A percentile compares a stretch with the other conserved stretches of the same genome.
Conservation (phyloP, 2,113 vertebrate genomes). For the Scatophagus argus region DNA sequence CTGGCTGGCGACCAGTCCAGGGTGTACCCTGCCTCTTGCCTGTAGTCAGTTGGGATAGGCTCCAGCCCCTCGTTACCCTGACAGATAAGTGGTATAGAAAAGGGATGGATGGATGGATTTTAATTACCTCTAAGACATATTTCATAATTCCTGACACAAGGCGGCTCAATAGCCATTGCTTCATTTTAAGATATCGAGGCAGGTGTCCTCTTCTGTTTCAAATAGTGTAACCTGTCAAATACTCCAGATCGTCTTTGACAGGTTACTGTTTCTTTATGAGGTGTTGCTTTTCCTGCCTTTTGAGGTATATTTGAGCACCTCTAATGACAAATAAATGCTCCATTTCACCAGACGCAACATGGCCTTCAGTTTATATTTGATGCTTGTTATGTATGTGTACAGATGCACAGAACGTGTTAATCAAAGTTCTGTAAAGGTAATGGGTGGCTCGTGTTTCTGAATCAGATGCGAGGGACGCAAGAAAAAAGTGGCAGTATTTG, state of each 20-base stretch:
- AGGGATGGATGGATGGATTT: no score
- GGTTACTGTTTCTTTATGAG: not conserved
- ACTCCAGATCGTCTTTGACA: conserved; percentile 17
- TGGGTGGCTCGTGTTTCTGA: no score
- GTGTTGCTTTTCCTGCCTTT: conserved; percentile 33
- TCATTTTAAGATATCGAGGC: not conserved
- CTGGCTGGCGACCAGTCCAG: no score
- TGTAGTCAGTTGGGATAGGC: no score
- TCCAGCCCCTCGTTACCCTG: no score
- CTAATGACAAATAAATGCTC: not conserved
- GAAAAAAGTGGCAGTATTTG: no score
- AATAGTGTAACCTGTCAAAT: conserved; percentile 9
- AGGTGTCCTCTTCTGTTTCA: conserved; percentile 27
- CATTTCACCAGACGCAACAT: conserved; percentile 3
- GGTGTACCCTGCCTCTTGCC: no score
- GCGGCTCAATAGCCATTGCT: not conserved
- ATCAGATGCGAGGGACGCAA: no score
- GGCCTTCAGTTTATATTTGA: not conserved
- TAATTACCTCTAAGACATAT: no score
- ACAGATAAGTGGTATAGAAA: no score
- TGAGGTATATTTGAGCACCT: conserved; percentile 1
- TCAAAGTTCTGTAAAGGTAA: no score
- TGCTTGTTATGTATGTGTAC: not conserved
- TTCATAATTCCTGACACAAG: not conserved
- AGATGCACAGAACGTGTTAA: not conserved